Conservation (phyloP, 2,797 vertebrate species). For the Telmatherina bonti region DNA sequence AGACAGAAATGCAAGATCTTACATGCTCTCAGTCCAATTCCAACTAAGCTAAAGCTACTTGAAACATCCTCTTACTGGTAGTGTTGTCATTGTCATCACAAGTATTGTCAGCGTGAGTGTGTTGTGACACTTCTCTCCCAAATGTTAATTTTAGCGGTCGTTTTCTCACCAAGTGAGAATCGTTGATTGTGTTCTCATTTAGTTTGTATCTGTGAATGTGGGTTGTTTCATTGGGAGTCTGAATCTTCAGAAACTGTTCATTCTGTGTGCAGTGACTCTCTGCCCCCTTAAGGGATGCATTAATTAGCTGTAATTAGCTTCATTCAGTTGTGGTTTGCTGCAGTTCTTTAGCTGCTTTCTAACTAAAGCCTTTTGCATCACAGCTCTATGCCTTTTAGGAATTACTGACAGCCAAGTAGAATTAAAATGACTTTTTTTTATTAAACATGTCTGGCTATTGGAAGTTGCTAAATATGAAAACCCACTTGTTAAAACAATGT, state of each 20-base stretch:
- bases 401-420: conserved; percentile 29
- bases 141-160: neutral
- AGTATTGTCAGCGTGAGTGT: neutral
- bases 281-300: conserved; percentile 27
- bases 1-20: too few species aligned
- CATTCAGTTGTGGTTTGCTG: conserved; percentile 26
- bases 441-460: conserved; percentile 17
- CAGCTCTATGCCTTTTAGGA: conserved; percentile 25
- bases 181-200: neutral
- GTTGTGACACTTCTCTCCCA: neutral
- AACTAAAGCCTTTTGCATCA: conserved; percentile 30
- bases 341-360: conserved; percentile 9
- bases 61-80: neutral
- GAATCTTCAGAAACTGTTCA: conserved; percentile 34
- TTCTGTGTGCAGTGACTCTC: conserved; percentile 28
- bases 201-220: neutral
- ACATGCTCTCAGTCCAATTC: too few species aligned
- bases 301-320: conserved; percentile 38
- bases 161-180: neutral
- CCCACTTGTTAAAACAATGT: neutral
- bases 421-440: conserved; percentile 24
- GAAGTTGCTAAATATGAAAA: conserved; percentile 14
- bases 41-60: neutral
- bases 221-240: conserved; percentile 20
- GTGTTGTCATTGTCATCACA: neutral